Evolutionary conservation across 1,140 invertebrate species (phyloP), one percentile per base, ranked within the genome.

Genomic region (Pygmarrhopalites habei): DNA sequence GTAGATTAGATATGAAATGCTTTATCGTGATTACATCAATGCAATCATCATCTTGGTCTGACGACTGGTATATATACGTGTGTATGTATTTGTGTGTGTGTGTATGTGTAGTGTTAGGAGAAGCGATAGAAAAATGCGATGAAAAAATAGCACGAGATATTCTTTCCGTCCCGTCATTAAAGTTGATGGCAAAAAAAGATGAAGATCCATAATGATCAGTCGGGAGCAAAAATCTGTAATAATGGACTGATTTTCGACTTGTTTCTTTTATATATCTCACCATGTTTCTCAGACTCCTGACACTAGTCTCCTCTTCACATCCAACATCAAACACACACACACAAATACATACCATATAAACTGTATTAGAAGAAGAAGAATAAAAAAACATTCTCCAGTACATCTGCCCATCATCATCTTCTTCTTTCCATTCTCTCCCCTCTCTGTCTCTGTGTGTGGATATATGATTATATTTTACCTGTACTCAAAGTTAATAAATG

Each of bases 191-290:
- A 64, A 59, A 64, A 59, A 59, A 64, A 15, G 43, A 59, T 59
- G 62, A 29, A 41, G 49, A 59, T 64, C 57, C 62, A 64, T 64
- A 64, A 64, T 64, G 62, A 64, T 59, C 52, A 60, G 64, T 60
- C 58, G 52, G 53, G 58, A 60, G 52, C 43, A 60, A 60, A 60
- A 65, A 60, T 65, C 58, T 65, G 51, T 65, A 60, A 65, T 65
- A 65, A 65, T 60, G 51, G 51, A 60, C 43, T 60, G 58, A 60
- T 60, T 65, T 60, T 52, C 49, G 35, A 23, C 51, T 62, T 53
- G 51, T 62, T 41, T 62, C 28, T 47, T 46, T n/a, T n/a, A n/a
- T n/a, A n/a, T n/a, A n/a, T 52, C 35, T 57, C 39, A 23, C 25
- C 30, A 39, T 19, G 21, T 47, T 32, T 46, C 41, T 46, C 52